These are phyloP conservation scores for Cyanistes caeruleus DNA, from an alignment of 2,113 vertebrate species.

Conservation along the genomic window DNA sequence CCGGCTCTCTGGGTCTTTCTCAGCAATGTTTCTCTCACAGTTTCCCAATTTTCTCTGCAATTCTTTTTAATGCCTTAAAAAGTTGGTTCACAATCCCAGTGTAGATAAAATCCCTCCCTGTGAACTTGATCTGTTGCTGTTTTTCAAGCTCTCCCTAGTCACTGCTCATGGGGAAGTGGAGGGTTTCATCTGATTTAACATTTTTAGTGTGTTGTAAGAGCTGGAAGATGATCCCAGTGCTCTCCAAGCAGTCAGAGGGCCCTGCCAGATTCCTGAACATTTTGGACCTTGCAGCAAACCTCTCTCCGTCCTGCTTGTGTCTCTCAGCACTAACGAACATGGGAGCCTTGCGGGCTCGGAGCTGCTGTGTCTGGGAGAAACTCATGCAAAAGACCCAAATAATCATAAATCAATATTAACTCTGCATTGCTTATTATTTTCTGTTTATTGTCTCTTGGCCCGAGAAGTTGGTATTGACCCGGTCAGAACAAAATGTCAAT, in stretches of 20 bases:
- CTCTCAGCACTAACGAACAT: rapidly evolving
- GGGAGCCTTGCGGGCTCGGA: neutral
- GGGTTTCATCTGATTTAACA: neutral
- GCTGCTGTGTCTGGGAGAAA: conserved; percentile 7
- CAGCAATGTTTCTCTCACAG: neutral
- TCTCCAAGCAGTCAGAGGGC: neutral
- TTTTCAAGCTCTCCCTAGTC: neutral
- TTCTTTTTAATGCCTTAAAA: neutral
- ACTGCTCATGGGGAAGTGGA: rapidly evolving
- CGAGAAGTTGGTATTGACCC: conserved; percentile 51
- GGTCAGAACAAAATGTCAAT: conserved; percentile 29
- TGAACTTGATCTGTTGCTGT: neutral
- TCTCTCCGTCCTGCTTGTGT: neutral
- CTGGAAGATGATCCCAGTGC: neutral
- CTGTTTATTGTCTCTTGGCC: conserved; percentile 49
- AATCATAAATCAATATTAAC: conserved; percentile 60
- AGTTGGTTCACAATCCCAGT: neutral
- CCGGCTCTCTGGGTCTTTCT: rapidly evolving
- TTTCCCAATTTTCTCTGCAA: neutral
- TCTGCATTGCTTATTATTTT: conserved; percentile 27
- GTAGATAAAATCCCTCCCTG: neutral
- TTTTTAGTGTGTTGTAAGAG: neutral
- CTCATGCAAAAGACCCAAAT: conserved; percentile 34
- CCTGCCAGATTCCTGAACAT: neutral
- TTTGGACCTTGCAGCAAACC: neutral